These are phyloP conservation scores for Polydesmus complanatus DNA, from an alignment of 2,888 invertebrate genomes.

Conservation along the genomic window DNA sequence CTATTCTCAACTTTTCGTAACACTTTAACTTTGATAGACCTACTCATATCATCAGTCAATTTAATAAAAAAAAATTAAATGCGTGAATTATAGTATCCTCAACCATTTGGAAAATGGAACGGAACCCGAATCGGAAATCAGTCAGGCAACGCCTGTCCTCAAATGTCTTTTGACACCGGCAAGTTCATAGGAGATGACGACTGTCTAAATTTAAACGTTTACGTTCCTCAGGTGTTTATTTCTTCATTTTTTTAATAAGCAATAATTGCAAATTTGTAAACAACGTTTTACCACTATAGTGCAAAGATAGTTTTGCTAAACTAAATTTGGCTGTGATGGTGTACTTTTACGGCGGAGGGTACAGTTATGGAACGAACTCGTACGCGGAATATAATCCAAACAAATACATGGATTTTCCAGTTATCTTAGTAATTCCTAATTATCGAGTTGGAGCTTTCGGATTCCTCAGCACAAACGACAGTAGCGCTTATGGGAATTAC, in stretches of 20 bases:
- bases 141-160: conserved; percentile 56
- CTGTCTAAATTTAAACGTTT: conserved; percentile 66
- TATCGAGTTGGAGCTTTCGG: conserved; percentile 2
- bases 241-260: not conserved
- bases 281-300: not conserved
- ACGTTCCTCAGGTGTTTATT: conserved; percentile 41
- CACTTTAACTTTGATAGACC: too few species aligned
- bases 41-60: too few species aligned
- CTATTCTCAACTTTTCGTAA: too few species aligned
- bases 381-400: not conserved
- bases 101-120: conserved; percentile 47
- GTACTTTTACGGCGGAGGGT: conserved; percentile 3
- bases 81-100: not conserved
- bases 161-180: conserved; percentile 39
- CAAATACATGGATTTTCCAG: not conserved
- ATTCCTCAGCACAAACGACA: conserved; percentile 1
- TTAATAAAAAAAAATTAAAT: too few species aligned
- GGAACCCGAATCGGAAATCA: conserved; percentile 48
- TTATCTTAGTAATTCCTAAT: not conserved
- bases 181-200: conserved; percentile 47
- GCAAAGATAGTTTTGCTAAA: not conserved
- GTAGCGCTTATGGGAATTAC: not conserved
- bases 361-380: not conserved
- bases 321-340: conserved; percentile 2
- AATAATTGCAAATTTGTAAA: not conserved